Evolutionary conservation across 2,888 invertebrate species (phyloP), one percentile per base, ranked within the genome.

Genomic region (Ernsta delagoae): DNA sequence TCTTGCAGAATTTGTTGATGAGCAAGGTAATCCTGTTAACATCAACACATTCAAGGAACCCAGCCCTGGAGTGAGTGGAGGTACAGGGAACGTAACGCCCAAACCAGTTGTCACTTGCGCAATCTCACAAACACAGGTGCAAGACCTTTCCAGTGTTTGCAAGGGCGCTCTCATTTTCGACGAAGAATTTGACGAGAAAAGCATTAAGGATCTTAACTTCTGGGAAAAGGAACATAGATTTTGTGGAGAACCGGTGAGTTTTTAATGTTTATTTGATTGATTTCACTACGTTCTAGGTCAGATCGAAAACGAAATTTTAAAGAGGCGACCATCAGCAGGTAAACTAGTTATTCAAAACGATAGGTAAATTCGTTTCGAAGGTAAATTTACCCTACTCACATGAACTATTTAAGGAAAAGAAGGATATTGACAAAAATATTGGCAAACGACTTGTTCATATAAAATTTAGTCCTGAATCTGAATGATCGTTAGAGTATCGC

Each of bases 171-270:
- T 95, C 36, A 86, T 97, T 59, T 96, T 96, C 74, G 86, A 90
- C 31, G 96, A 96, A 48, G 90, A 94, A 24, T 96, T 96, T 74
- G 80, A 84, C 4, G 82, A 81, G 59, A 70, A 71, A 6, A 78
- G 80, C 77, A 56, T 87, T n/a, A 76, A 81, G 31, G 84, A 87
- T 8, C 72, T 86, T 77, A 63, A 76, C 0, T 81, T 91, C 57
- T 96, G 95, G 95, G 89, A 85, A 5, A 80, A 90, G 6, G 92
- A 95, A 72, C 87, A 94, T 67, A 94, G 92, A 76, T 95, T 96
- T 76, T 89, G 94, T 11, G 94, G 92, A 41, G 91, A 92, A 70
- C 96, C 96, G 74, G 96, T 96, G 84, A 89, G 90, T 83, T 11
- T 43, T 31, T 1, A 4, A 4, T 11, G 11, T 11, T 43, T 9